These are phyloP conservation scores for Ptilorrhoa leucosticta DNA, from an alignment of 2,113 vertebrate genomes.

Conservation along the genomic window DNA sequence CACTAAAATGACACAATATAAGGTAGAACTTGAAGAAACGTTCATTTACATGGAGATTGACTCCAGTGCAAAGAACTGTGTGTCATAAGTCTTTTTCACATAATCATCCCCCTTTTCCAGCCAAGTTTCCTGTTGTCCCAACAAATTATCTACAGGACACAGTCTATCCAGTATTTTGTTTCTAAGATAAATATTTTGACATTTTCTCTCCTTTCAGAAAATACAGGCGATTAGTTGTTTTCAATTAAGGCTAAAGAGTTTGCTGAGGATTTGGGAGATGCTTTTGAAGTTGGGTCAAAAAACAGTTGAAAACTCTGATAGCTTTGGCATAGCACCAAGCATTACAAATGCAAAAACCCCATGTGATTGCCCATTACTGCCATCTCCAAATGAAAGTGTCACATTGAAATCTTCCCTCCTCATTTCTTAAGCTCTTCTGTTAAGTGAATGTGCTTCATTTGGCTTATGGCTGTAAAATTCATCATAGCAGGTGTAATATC, in stretches of 20 bases:
- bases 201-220: background rate
- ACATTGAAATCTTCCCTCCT: background rate
- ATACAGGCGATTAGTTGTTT: background rate
- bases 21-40: background rate
- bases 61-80: background rate
- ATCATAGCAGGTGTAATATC: background rate
- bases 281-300: background rate
- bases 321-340: background rate
- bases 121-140: background rate
- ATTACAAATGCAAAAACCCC: background rate
- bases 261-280: background rate
- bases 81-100: background rate
- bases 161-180: constrained; percentile 2
- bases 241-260: background rate
- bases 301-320: background rate
- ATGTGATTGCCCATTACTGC: background rate
- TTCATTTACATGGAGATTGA: background rate
- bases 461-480: background rate
- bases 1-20: background rate
- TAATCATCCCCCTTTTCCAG: background rate
- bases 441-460: background rate
- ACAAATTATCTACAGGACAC: background rate
- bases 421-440: background rate
- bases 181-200: constrained; percentile 40
- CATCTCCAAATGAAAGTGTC: background rate